These are phyloP conservation scores for Galaxias olidus DNA, from an alignment of 2,797 vertebrate species.

Conservation along the genomic window DNA sequence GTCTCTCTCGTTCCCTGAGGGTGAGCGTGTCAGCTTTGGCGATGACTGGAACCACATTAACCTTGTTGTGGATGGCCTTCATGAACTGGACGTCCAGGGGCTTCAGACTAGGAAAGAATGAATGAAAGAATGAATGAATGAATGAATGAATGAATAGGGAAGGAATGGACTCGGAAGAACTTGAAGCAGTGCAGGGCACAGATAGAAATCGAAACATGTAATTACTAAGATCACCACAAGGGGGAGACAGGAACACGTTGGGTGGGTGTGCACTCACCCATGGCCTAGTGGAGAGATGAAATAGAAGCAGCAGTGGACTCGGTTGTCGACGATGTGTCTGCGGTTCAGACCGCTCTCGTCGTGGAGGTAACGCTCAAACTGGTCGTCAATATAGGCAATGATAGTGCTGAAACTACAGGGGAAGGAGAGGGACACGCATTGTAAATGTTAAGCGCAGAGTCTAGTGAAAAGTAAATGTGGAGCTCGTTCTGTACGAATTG, in stretches of 20 bases:
- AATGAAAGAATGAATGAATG: slow-evolving; percentile 23
- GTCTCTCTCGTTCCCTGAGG: slow-evolving; percentile 90
- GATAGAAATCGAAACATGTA: background rate
- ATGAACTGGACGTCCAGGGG: slow-evolving; percentile 97
- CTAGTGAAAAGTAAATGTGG: background rate
- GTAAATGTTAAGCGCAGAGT: background rate
- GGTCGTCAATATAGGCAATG: slow-evolving; percentile 96
- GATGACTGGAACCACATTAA: slow-evolving; percentile 97
- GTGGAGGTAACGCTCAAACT: slow-evolving; percentile 98
- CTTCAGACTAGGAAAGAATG: slow-evolving; percentile 80
- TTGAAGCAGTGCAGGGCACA: background rate
- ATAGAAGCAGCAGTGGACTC: slow-evolving; percentile 98
- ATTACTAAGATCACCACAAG: background rate
- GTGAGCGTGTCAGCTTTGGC: slow-evolving; percentile 97
- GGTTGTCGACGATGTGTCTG: slow-evolving; percentile 93
- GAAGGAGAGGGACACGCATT: background rate
- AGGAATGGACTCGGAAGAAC: too few relatives aligned
- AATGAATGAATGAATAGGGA: background rate
- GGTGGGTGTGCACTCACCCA: slow-evolving; percentile 75
- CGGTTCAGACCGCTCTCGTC: slow-evolving; percentile 97
- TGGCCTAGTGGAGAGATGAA: slow-evolving; percentile 99
- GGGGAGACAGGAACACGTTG: background rate
- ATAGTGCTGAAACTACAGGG: slow-evolving; percentile 91
- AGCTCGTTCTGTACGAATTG: too few relatives aligned
- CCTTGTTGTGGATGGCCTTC: slow-evolving; percentile 99